Evolutionary conservation across 1,140 invertebrate genomes (phyloP).

Genomic region (Drosophila parvula): DNA sequence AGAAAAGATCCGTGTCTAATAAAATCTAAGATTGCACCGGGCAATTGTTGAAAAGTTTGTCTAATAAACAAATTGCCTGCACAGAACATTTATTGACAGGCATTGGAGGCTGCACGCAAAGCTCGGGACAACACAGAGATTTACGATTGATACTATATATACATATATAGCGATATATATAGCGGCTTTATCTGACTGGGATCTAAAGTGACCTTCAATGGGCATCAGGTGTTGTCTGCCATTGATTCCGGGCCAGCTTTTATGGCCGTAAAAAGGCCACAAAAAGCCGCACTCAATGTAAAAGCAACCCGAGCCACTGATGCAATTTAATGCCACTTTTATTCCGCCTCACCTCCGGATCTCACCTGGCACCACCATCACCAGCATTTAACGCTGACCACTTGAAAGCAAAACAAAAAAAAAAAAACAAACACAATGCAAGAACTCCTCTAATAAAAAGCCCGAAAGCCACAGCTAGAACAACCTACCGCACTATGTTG

Average conservation of each 20-base stretch:
- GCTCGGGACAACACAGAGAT: conserved; percentile 14
- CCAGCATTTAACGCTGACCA: conserved; percentile 26
- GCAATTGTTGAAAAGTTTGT: conserved; percentile 56
- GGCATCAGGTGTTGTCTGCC: conserved; percentile 73
- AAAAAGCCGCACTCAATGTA: conserved; percentile 70
- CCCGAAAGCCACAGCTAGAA: not conserved
- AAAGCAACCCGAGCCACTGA: conserved; percentile 80
- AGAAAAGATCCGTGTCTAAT: conserved; percentile 34
- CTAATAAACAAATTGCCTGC: not conserved
- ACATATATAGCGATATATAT: too few species aligned
- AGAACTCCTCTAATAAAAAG: conserved; percentile 6
- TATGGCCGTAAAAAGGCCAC: conserved; percentile 20
- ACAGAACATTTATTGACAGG: conserved; percentile 34
- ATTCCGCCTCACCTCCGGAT: conserved; percentile 17
- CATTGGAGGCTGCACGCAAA: conserved; percentile 76
- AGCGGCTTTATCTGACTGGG: conserved; percentile 16
- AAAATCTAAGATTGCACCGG: conserved; percentile 33
- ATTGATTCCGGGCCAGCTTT: conserved; percentile 71
- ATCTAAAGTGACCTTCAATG: conserved; percentile 73
- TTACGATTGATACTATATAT: not conserved
- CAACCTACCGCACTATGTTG: conserved; percentile 13
- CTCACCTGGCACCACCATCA: not conserved
- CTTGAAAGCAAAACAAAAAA: not conserved
- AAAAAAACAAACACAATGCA: conserved; percentile 5
- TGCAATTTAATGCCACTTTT: conserved; percentile 79